These are phyloP conservation scores for Colistium nudipinnis DNA, from an alignment of 2,113 vertebrate species.

Conservation along the genomic window DNA sequence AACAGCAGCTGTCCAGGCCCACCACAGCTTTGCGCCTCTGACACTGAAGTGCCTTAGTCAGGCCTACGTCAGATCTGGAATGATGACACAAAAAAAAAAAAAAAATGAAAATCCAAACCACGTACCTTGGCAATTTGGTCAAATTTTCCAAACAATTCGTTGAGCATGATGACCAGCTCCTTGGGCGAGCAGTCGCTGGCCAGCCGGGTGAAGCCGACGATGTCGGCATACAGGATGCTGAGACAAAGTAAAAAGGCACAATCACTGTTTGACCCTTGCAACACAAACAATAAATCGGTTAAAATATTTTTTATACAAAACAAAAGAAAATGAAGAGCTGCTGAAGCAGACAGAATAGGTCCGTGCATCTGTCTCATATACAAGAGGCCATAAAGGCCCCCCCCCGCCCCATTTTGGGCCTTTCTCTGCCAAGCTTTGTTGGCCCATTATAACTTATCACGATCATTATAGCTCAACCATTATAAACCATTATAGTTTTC, in stretches of 20 bases:
- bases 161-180: slow-evolving; percentile 95
- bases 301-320: too few species aligned
- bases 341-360: too few species aligned
- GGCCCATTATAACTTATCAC: slow-evolving; percentile 6
- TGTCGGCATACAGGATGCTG: slow-evolving; percentile 98
- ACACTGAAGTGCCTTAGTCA: slow-evolving; percentile 1
- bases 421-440: neutral
- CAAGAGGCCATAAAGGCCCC: neutral
- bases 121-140: slow-evolving; percentile 98
- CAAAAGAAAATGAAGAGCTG: too few species aligned
- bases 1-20: neutral
- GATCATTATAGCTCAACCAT: slow-evolving; percentile 7
- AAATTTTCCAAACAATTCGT: slow-evolving; percentile 97
- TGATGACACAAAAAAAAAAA: neutral
- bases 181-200: slow-evolving; percentile 98
- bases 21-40: neutral
- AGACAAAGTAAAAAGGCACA: slow-evolving; percentile 10
- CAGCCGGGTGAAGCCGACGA: slow-evolving; percentile 95
- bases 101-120: neutral
- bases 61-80: neutral
- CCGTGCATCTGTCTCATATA: too few species aligned
- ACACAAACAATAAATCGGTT: too few species aligned
- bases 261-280: neutral
- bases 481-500: neutral
- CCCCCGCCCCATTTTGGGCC: slow-evolving; percentile 5